Conservation (phyloP, 1,140 invertebrate genomes). For the Chironomus striatipennis region DNA sequence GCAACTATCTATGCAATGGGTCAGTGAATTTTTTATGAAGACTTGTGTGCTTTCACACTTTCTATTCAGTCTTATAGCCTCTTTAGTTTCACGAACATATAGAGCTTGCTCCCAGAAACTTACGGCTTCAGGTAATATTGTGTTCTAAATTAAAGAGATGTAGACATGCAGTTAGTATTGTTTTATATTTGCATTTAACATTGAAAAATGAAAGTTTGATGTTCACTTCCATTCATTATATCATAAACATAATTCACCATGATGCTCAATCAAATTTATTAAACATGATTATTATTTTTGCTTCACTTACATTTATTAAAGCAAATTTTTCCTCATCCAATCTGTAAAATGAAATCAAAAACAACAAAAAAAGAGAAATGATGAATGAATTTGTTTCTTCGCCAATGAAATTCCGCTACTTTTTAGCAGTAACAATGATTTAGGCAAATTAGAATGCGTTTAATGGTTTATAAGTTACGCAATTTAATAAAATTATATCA, state of each 20-base stretch:
- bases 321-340: slow-evolving; percentile 70
- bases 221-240: not conserved
- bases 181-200: slow-evolving; percentile 19
- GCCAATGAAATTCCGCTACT: too few species aligned
- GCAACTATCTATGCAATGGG: slow-evolving; percentile 84
- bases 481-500: not conserved
- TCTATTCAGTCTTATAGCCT: slow-evolving; percentile 75
- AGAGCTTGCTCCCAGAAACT: slow-evolving; percentile 88
- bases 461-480: slow-evolving; percentile 19
- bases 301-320: slow-evolving; percentile 74
- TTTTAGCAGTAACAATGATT: too few species aligned
- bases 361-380: slow-evolving; percentile 27
- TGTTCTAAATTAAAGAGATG: slow-evolving; percentile 53
- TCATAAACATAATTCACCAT: slow-evolving; percentile 18
- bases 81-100: slow-evolving; percentile 74
- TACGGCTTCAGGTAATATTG: slow-evolving; percentile 81
- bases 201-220: slow-evolving; percentile 14
- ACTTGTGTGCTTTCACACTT: slow-evolving; percentile 75
- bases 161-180: not conserved
- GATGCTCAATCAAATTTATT: slow-evolving; percentile 6
- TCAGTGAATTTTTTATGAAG: slow-evolving; percentile 69
- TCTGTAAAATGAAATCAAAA: slow-evolving; percentile 50
- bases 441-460: not conserved
- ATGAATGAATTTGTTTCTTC: slow-evolving; percentile 10
- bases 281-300: slow-evolving; percentile 17